Evolutionary conservation across 2,113 vertebrate species (phyloP).

Genomic region (Pachypanchax playfairii): DNA sequence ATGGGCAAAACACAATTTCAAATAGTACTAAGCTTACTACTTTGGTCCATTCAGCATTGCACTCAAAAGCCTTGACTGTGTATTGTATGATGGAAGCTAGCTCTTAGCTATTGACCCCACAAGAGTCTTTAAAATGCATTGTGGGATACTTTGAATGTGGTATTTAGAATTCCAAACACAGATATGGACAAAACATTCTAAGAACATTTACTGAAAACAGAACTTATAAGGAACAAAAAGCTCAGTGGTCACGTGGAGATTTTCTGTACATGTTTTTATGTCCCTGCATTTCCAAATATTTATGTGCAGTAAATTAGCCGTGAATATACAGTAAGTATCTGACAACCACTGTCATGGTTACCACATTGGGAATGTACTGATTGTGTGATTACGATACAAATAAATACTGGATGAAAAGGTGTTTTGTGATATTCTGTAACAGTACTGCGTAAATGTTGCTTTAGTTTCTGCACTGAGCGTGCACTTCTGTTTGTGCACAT

Average conservation of each 20-base stretch:
- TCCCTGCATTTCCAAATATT: neutral
- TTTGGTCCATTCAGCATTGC: neutral
- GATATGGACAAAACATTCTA: neutral
- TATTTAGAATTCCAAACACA: too few relatives aligned
- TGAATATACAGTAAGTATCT: neutral
- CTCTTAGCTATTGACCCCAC: neutral
- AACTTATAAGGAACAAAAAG: neutral
- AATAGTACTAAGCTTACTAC: neutral
- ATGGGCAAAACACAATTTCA: neutral
- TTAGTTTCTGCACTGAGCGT: constrained; percentile 14
- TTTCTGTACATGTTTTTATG: neutral
- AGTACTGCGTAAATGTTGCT: constrained; percentile 38
- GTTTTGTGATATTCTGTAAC: constrained; percentile 12
- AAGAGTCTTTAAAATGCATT: too few relatives aligned
- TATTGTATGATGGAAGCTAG: neutral
- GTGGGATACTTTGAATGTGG: too few relatives aligned
- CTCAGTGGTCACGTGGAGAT: neutral
- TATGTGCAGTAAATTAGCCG: neutral
- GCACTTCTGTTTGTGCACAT: constrained; percentile 5
- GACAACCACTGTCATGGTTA: constrained; percentile 4
- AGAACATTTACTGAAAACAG: neutral
- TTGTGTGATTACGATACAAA: constrained; percentile 22
- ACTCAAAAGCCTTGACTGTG: neutral
- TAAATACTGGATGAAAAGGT: constrained; percentile 19
- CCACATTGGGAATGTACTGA: constrained; percentile 22